These are phyloP conservation scores for Lepetodrilus schrolli DNA, from an alignment of 2,888 invertebrate genomes.

Conservation along the genomic window DNA sequence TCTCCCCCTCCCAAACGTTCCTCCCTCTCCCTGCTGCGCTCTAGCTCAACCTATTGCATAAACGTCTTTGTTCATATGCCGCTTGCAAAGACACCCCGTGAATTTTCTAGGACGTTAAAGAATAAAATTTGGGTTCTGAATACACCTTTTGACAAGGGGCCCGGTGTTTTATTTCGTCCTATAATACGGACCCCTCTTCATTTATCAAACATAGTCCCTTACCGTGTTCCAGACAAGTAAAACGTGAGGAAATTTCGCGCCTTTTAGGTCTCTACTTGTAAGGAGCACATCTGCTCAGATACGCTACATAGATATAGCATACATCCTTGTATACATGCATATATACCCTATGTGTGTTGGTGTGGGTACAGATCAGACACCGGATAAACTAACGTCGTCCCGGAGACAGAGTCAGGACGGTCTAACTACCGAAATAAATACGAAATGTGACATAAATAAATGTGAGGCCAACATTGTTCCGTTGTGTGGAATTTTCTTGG, in stretches of 20 bases:
- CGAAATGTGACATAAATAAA: too few species aligned
- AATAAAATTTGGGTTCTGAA: conserved; percentile 14
- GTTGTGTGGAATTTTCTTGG: too few species aligned
- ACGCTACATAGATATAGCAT: not conserved
- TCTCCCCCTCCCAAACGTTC: not conserved
- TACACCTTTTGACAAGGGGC: conserved; percentile 20
- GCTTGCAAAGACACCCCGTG: conserved; percentile 11
- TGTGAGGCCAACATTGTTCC: too few species aligned
- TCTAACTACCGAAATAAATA: too few species aligned
- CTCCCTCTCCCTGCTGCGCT: not conserved
- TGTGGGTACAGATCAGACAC: not conserved
- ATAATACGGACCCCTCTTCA: not conserved
- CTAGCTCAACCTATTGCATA: not conserved
- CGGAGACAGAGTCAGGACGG: too few species aligned
- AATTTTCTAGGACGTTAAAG: conserved; percentile 17
- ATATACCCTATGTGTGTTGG: too few species aligned
- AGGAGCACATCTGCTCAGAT: not conserved
- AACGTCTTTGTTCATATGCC: not conserved
- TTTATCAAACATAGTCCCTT: not conserved
- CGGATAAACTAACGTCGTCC: too few species aligned
- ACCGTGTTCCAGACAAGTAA: not conserved
- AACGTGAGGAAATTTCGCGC: conserved; percentile 14
- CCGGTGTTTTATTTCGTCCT: conserved; percentile 21
- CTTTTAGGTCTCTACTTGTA: too few species aligned
- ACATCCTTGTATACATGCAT: not conserved